phyloP scores from a whole-genome alignment of 2,888 invertebrate genomes.

The Pseudoips prasinana region DNA sequence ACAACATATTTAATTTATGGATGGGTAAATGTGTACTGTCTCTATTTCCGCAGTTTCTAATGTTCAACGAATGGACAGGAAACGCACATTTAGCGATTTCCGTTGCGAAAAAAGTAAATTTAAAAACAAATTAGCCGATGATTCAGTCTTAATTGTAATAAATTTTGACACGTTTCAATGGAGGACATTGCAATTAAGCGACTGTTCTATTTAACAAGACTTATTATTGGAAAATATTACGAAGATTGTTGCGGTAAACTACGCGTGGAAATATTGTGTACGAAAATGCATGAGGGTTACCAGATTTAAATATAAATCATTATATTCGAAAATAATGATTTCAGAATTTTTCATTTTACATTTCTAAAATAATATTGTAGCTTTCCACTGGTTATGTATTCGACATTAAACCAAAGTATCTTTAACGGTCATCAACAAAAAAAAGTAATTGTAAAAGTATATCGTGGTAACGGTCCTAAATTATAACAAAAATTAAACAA shows the following conservation, averaged over 20 bases:
- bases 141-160: constrained; percentile 36
- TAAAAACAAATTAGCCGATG: constrained; percentile 37
- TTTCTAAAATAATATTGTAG: too few species aligned
- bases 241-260: too few species aligned
- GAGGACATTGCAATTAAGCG: constrained; percentile 43
- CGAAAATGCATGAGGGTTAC: too few species aligned
- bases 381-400: too few species aligned
- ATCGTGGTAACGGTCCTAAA: constrained; percentile 41
- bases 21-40: constrained; percentile 4
- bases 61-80: constrained; percentile 39
- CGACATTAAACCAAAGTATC: constrained; percentile 17
- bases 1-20: too few species aligned
- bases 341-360: too few species aligned
- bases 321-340: too few species aligned
- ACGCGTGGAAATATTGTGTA: too few species aligned
- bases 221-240: constrained; percentile 25
- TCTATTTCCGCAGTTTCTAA: constrained; percentile 24
- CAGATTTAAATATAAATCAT: too few species aligned
- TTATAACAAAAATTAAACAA: constrained; percentile 51
- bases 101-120: constrained; percentile 42
- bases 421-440: constrained; percentile 42
- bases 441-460: constrained; percentile 37
- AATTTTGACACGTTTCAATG: constrained; percentile 38
- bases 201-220: constrained; percentile 17
- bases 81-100: constrained; percentile 49